Conservation (phyloP, 2,113 vertebrate species). For the Lepus americanus region DNA sequence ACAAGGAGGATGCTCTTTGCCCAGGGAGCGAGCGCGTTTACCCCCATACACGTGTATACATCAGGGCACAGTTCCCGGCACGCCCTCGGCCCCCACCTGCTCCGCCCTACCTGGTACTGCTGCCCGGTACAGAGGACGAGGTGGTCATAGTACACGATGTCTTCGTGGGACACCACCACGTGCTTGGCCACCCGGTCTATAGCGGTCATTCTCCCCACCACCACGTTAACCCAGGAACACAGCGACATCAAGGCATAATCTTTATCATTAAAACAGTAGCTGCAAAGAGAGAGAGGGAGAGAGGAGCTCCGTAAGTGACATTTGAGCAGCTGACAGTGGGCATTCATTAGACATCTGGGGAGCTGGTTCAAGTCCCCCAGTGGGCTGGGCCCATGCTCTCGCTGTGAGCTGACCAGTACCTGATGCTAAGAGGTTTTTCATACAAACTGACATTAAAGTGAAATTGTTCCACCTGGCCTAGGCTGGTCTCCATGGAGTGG, state of each 20-base stretch:
- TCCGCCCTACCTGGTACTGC: slow-evolving; percentile 92
- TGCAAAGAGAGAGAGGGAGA: slow-evolving; percentile 80
- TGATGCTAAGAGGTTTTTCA: slow-evolving; percentile 58
- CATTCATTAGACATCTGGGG: slow-evolving; percentile 89
- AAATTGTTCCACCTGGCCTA: slow-evolving; percentile 73
- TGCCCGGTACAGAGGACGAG: slow-evolving; percentile 94
- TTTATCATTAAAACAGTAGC: slow-evolving; percentile 92
- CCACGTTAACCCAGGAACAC: slow-evolving; percentile 90
- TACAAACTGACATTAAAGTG: slow-evolving; percentile 81
- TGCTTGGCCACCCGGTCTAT: slow-evolving; percentile 93
- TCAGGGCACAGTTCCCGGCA: neutral
- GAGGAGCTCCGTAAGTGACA: slow-evolving; percentile 86
- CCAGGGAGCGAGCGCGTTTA: fast-evolving
- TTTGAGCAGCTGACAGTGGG: slow-evolving; percentile 87
- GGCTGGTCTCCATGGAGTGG: neutral
- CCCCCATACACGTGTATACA: too few relatives aligned
- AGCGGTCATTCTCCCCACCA: slow-evolving; percentile 93
- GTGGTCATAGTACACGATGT: slow-evolving; percentile 92
- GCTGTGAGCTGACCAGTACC: slow-evolving; percentile 75
- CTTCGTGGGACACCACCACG: slow-evolving; percentile 87
- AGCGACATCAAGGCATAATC: slow-evolving; percentile 92
- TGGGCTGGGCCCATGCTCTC: slow-evolving; percentile 72
- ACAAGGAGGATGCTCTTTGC: neutral
- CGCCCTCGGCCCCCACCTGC: fast-evolving
- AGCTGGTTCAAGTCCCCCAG: slow-evolving; percentile 76